Conservation (phyloP, 2,888 invertebrate genomes). For the Microctonus brassicae region DNA sequence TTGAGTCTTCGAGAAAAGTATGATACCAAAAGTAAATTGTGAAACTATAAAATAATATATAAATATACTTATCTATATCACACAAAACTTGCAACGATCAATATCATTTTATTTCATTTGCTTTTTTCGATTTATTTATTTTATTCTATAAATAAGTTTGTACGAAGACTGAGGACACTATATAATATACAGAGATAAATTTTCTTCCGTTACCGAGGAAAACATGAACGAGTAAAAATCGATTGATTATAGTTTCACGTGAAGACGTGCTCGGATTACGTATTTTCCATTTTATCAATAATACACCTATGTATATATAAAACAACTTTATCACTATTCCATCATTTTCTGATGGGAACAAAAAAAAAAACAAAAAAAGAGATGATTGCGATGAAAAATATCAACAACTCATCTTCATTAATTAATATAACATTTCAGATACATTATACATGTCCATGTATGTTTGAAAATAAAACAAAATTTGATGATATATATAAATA, state of each 20-base stretch:
- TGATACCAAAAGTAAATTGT: neutral
- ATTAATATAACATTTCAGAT: constrained; percentile 6
- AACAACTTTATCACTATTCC: neutral
- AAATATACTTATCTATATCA: neutral
- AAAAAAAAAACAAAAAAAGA: too few relatives aligned
- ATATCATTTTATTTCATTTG: neutral
- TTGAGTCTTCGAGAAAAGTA: neutral
- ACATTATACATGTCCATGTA: too few relatives aligned
- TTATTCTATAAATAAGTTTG: neutral
- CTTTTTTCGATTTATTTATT: neutral
- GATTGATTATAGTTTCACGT: constrained; percentile 44
- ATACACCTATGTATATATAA: neutral
- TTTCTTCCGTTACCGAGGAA: constrained; percentile 31
- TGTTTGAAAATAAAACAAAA: neutral
- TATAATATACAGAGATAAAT: neutral
- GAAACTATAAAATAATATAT: neutral
- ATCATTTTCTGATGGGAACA: constrained; percentile 3
- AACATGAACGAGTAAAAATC: constrained; percentile 41
- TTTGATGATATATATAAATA: too few relatives aligned
- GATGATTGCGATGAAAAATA: constrained; percentile 7
- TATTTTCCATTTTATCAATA: neutral
- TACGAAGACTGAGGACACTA: neutral
- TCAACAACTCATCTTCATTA: constrained; percentile 1
- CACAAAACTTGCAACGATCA: neutral
- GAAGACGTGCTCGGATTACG: constrained; percentile 24